phyloP scores from a whole-genome alignment of 2,113 vertebrate species.

The Peucedramus taeniatus region DNA sequence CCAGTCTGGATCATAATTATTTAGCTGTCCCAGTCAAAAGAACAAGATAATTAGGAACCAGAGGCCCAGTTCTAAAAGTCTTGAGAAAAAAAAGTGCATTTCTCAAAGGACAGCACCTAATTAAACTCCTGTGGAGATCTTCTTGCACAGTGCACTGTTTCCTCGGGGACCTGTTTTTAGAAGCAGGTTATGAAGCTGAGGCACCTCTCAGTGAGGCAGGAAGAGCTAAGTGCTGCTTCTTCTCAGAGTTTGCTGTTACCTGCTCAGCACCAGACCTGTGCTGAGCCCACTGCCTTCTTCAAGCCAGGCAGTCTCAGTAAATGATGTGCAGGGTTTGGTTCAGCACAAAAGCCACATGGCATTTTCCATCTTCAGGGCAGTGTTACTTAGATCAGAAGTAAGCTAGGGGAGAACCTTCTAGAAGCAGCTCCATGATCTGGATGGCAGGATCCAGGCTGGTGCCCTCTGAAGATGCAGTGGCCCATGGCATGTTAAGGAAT shows the following conservation, averaged over 20 bases:
- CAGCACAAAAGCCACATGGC: not conserved
- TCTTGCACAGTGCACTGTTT: not conserved
- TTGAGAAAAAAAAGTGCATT: not conserved
- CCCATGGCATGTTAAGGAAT: rapidly evolving
- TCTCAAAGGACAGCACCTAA: not conserved
- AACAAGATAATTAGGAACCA: not conserved
- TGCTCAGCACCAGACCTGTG: not conserved
- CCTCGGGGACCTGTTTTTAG: not conserved
- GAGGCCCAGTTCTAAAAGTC: not conserved
- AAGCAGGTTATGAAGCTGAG: not conserved
- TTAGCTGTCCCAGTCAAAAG: not conserved
- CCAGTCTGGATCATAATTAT: not conserved
- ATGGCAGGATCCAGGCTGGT: not conserved
- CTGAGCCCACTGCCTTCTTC: not conserved
- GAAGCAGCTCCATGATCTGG: not conserved
- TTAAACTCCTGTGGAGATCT: not conserved
- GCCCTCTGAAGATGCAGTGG: not conserved
- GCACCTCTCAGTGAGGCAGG: not conserved
- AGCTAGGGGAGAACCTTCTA: not conserved
- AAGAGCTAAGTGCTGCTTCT: not conserved
- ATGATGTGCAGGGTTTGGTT: not conserved
- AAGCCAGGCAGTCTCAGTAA: not conserved
- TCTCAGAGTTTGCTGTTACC: not conserved
- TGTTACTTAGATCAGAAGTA: not conserved
- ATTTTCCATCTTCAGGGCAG: not conserved